Evolutionary conservation across 92 coral and sea anemone species (phyloP).

Genomic region (Umimayanthus kanabou): DNA sequence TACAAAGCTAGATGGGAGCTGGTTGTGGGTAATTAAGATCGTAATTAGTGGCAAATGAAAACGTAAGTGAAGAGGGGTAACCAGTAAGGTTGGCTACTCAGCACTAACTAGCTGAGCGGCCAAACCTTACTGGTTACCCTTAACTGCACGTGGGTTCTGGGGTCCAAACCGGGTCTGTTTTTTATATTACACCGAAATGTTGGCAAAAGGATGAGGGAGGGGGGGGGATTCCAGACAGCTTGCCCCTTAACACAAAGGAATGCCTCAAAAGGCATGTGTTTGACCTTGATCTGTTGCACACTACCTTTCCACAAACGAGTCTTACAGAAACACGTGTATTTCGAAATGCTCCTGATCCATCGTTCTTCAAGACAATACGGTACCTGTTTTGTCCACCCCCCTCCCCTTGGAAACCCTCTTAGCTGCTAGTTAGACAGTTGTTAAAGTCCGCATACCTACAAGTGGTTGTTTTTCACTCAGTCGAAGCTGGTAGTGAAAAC

Average conservation of each 20-base stretch:
- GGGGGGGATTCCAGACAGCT: neutral
- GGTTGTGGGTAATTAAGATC: no score
- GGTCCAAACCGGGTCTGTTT: neutral
- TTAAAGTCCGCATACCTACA: slow-evolving; percentile 67
- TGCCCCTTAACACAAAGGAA: neutral
- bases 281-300: neutral
- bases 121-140: no score
- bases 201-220: neutral
- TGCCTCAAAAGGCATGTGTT: neutral
- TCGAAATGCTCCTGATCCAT: neutral
- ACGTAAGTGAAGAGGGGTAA: no score
- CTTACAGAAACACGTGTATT: no score
- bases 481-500: slow-evolving; percentile 95
- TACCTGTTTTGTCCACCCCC: neutral
- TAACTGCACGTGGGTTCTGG: neutral
- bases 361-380: neutral
- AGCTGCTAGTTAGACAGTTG: neutral
- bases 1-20: no score
- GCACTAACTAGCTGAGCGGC: no score
- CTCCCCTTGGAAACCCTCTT: neutral
- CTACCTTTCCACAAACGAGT: neutral
- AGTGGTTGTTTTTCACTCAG: slow-evolving; percentile 93
- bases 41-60: no score
- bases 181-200: neutral
- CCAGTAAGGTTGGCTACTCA: no score